These are phyloP conservation scores for Sarotherodon lohbergeri DNA, from an alignment of 2,113 vertebrate species.

Conservation along the genomic window DNA sequence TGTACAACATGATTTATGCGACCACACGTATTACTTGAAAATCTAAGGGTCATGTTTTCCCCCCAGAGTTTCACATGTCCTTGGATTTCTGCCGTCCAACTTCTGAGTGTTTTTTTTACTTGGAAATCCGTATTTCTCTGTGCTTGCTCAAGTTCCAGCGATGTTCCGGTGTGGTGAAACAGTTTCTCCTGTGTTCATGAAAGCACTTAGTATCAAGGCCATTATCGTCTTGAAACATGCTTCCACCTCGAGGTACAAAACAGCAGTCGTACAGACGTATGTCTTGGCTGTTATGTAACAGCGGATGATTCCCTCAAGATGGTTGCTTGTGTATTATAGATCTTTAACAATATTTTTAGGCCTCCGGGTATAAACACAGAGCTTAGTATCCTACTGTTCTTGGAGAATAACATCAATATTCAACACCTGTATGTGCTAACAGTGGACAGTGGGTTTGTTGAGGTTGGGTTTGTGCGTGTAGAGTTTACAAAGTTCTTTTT, in stretches of 20 bases:
- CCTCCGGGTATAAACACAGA: background rate
- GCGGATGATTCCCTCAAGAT: background rate
- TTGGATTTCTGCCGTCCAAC: background rate
- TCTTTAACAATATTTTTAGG: background rate
- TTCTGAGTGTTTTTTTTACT: background rate
- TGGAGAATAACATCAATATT: background rate
- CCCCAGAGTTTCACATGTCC: background rate
- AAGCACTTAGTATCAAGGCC: background rate
- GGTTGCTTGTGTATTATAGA: background rate
- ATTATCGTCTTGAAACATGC: background rate
- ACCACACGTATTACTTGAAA: background rate
- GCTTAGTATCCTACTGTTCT: background rate
- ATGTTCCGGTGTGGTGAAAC: background rate
- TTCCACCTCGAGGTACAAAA: background rate
- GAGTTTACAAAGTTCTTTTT: background rate
- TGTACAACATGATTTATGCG: slow-evolving; percentile 12
- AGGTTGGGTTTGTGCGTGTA: background rate
- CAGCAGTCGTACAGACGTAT: background rate
- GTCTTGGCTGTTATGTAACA: background rate
- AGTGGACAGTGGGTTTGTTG: background rate
- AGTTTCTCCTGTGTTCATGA: background rate
- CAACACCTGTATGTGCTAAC: background rate
- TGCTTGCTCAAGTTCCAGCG: background rate
- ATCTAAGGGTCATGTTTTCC: background rate
- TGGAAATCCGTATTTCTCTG: background rate